Evolutionary conservation across 30 jellyfish, hydroid and myxozoan species (phyloP), one percentile per base, ranked within the genome.

Genomic region (Chironex yamaguchii): DNA sequence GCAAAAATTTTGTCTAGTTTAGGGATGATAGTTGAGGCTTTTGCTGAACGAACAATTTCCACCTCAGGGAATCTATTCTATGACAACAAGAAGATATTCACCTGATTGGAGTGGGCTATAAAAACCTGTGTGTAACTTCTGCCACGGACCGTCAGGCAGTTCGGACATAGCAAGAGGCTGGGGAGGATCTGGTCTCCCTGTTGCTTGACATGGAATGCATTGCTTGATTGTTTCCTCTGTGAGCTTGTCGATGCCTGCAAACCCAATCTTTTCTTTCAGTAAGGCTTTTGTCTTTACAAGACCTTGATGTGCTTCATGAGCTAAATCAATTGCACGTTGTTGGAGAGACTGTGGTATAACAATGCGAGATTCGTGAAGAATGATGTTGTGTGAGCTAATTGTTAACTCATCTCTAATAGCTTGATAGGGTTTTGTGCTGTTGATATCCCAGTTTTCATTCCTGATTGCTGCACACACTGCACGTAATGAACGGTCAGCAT

Each of bases 291-390:
- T 84, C 23, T 72, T 75, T 28, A 17, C 64, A 0, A 84, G 29
- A 3, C 95, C 92, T 28, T 54, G 83, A 51, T 84, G 95, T 12
- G 73, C 86, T 1, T 9, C 83, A 67, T 85, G 95, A 11, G 62
- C 84, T 21, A 71, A 62, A 4, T 49, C 22, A n/a, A 71, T 22
- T 20, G 87, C 76, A 13, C 27, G 64, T 31, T 67, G 33, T 36
- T 32, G 74, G 24, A 87, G 78, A 13, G 72, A 20, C 23, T 53
- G 32, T 11, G 95, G 91, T 14, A 72, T 31, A 25, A 85, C 91
- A 2, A 85, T 85, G 26, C 75, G 34, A n/a, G 48, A 6, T 12
- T 82, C 82, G 6, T 49, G 27, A 27, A 85, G 25, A 17, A 85
- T 36, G 17, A 85, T 34, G 34, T 49, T 52, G 11, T 73, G 26